Base-by-base conservation (phyloP, 2,888 invertebrate genomes). In the Ophioninae sp. region DNA sequence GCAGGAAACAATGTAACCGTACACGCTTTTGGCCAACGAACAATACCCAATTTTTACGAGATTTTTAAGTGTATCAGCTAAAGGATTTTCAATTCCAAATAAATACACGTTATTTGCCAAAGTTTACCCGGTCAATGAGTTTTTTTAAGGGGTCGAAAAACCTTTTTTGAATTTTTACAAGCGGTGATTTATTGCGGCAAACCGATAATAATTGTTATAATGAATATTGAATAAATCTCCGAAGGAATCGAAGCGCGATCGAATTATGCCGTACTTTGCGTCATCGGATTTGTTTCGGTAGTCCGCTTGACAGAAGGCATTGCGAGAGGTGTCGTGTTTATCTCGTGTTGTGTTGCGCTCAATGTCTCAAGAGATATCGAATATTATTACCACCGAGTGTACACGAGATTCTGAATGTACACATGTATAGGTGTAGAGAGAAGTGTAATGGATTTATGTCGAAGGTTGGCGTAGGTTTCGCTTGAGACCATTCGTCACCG, bases 381-480 rank as follows among this genome's bases (percentile, higher is more conserved):
- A 75, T 79, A 79, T 72, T 79, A 39, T 50, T 44, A 65, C 56
- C 13, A 50, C 13, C 5, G 50, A 13, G 17, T 50, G 13, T 50
- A 50, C 17, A 50, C 17, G 13, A 1, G 17, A 0, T 17, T 17
- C 13, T 17, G 17, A 6, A 65, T 56, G 6, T 37, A 57, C 39
- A 37, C 39, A 20, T 13, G 20, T 39, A 57, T 41, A 10, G 7
- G n/a, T 37, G 67, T 79, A 69, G 39, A 61, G 56, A 78, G 50
- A 56, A 73, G 69, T 74, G 79, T 85, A 79, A 79, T 79, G 82
- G 88, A 87, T 88, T 86, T 86, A 87, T 87, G 85, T 87, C 87
- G 88, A 89, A 89, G 89, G 89, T 87, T 87, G 72, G 77, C 87
- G 89, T 89, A 87, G 88, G 88, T 87, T 88, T 88, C 80, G 75